Base-by-base conservation (phyloP, 2,113 vertebrate species). In the Paracanthobrama guichenoti region DNA sequence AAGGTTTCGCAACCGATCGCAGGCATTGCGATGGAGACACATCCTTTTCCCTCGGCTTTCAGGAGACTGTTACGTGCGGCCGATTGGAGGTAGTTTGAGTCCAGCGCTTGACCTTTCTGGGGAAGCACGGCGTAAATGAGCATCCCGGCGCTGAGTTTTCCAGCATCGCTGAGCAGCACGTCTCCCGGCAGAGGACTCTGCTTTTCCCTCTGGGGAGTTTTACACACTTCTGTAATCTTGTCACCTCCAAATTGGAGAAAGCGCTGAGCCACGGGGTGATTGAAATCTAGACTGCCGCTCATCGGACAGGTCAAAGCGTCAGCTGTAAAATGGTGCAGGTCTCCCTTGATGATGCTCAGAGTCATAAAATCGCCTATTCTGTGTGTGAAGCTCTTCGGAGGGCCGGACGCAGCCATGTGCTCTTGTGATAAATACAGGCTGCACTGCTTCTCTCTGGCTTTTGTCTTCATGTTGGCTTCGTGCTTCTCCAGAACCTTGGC, bases 401-500 rank as follows among this genome's bases (percentile, higher is more conserved):
- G 18, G 9, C 28, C 22, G 13, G 31, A n/a, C 4, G 60, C 28
- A 0, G 7, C 28, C 18, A 59, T 69, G 76, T 75, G 46, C 22
- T 80, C 11, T 66, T 24, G 74, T 31, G 81, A 75, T 75, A 91
- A 74, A 60, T 57, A 80, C 50, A 89, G 79, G 20, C 83, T 81
- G 57, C 90, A 92, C 1, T 48, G 71, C 26, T 79, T 86, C 7
- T 64, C 83, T 57, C 84, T 88, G 2, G 87, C 88, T 69, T 87
- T 87, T 6, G 76, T 79, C 39, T 89, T 83, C 18, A 92, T 60
- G 0, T 73, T 42, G 39, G 67, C 87, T 48, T 84, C 64, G 46
- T 90, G 85, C 22, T 91, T 91, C 8, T 85, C 73, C 22, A 92
- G 86, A 26, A 88, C 84, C 67, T 86, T 89, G 4, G 88, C 85